A percentile compares a stretch with the other conserved stretches of the same genome.
Conservation (phyloP, 2,113 vertebrate genomes). For the Murina feae region DNA sequence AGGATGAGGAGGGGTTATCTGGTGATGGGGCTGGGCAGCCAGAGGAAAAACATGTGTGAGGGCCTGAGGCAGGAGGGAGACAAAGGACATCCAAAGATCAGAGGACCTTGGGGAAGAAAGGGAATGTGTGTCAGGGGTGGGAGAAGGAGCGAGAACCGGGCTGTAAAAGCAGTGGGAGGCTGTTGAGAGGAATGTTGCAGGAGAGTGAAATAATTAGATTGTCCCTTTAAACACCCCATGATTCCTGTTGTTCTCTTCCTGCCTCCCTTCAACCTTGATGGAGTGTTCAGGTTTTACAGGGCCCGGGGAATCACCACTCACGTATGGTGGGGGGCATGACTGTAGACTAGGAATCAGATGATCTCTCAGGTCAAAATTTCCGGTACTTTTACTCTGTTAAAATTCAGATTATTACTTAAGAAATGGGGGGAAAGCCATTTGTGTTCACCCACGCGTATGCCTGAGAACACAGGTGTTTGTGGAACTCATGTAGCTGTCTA, state of each 20-base stretch:
- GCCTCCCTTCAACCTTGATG: not conserved
- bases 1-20: not conserved
- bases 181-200: not conserved
- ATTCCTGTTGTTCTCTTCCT: not conserved
- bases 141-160: not conserved
- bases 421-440: not conserved
- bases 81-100: not conserved
- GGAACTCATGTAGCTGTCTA: not conserved
- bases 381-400: not conserved
- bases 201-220: not conserved
- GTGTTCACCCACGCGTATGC: not conserved
- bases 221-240: not conserved
- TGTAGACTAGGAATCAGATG: not conserved
- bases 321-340: not conserved
- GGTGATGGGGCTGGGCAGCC: not conserved
- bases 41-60: not conserved
- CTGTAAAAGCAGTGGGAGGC: not conserved
- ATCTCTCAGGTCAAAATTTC: not conserved
- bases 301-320: not conserved
- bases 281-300: not conserved
- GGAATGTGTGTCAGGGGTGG: fast-evolving
- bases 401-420: not conserved
- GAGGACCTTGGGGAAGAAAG: not conserved
- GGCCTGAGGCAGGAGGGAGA: not conserved
- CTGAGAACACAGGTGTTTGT: not conserved